These are phyloP conservation scores for Neoseiulus cucumeris DNA, from an alignment of 1,140 invertebrate genomes.

Conservation along the genomic window DNA sequence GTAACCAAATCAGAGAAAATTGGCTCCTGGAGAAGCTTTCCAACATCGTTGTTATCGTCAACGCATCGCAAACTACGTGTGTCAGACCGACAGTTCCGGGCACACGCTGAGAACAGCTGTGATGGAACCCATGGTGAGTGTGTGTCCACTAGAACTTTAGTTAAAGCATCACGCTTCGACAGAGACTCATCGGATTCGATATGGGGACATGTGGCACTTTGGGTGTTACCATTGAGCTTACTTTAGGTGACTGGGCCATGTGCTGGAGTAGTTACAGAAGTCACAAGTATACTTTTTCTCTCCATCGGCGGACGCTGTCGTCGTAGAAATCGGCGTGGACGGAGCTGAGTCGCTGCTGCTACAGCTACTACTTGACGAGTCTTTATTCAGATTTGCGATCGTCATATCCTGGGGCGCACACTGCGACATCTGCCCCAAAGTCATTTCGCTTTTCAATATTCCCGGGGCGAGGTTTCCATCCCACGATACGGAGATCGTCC, in stretches of 20 bases:
- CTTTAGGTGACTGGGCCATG: not conserved
- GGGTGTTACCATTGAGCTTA: not conserved
- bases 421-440: no score
- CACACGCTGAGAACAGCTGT: no score
- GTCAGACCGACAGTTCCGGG: not conserved
- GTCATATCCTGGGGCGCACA: no score
- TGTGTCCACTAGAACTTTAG: no score
- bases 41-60: not conserved
- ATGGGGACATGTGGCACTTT: not conserved
- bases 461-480: no score
- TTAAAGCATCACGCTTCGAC: not conserved
- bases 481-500: no score
- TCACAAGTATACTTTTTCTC: constrained; percentile 7
- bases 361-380: not conserved
- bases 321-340: not conserved
- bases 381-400: no score
- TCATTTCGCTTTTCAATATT: no score
- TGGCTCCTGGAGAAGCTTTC: not conserved
- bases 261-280: not conserved
- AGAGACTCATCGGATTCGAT: not conserved
- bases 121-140: no score
- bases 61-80: not conserved
- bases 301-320: not conserved
- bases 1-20: not conserved
- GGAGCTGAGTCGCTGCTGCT: not conserved